Conservation (phyloP, 1,140 invertebrate genomes). For the Mylabris phalerata region DNA sequence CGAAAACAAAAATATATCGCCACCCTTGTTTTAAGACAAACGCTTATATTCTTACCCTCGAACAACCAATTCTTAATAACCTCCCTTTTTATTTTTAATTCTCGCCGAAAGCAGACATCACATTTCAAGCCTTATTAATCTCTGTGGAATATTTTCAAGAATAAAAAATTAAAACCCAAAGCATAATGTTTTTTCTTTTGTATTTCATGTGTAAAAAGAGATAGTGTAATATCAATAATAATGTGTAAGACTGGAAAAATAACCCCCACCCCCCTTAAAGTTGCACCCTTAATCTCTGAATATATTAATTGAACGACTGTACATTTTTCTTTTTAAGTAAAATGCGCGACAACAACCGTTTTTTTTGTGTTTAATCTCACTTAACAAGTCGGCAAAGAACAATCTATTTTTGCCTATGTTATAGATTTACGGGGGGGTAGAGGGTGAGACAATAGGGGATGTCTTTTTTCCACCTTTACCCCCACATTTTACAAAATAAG, state of each 20-base stretch:
- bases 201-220: neutral
- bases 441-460: no score
- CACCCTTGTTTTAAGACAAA: no score
- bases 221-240: no score
- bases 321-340: conserved; percentile 28
- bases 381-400: conserved; percentile 23
- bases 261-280: no score
- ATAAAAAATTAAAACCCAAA: conserved; percentile 40
- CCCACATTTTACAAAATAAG: conserved; percentile 22
- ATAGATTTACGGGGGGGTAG: neutral
- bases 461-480: no score
- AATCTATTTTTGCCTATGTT: neutral
- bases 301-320: conserved; percentile 38
- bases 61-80: conserved; percentile 26
- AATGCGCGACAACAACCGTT: conserved; percentile 27
- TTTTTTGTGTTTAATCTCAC: conserved; percentile 34
- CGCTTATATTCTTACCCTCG: neutral
- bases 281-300: conserved; percentile 19
- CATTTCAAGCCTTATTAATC: conserved; percentile 39
- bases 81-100: conserved; percentile 35
- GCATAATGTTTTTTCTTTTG: conserved; percentile 32
- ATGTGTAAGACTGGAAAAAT: no score
- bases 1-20: no score
- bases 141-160: conserved; percentile 35
- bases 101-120: conserved; percentile 34